Conservation (phyloP, 2,888 invertebrate species). For the Pediacus dermestoides region DNA sequence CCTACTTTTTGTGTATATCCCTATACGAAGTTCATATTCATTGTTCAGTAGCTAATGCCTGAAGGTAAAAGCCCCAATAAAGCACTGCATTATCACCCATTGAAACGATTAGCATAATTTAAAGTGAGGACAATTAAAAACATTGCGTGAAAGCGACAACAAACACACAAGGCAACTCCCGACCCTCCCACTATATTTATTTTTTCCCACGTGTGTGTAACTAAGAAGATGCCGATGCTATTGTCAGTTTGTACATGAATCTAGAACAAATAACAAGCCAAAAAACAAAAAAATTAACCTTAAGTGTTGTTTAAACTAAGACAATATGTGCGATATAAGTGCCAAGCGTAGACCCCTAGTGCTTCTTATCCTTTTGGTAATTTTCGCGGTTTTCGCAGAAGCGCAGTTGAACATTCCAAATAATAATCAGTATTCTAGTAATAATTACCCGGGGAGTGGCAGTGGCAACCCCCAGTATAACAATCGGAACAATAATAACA, state of each 20-base stretch:
- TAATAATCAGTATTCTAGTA: no score
- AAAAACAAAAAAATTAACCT: background rate
- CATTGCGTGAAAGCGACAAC: conserved; percentile 5
- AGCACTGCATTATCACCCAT: no score
- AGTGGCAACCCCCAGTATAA: conserved; percentile 15
- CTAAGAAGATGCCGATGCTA: conserved; percentile 36
- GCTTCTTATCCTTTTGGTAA: conserved; percentile 6
- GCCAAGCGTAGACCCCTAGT: conserved; percentile 31
- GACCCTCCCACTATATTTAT: conserved; percentile 36
- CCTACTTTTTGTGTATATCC: no score
- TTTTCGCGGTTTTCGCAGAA: background rate
- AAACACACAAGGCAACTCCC: conserved; percentile 40
- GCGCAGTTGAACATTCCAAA: conserved; percentile 6
- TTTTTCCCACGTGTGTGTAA: conserved; percentile 41
- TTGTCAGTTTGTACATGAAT: conserved; percentile 38
- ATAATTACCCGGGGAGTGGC: no score
- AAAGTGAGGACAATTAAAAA: conserved; percentile 3
- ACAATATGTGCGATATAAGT: conserved; percentile 43
- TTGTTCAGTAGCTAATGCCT: no score
- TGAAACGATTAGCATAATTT: no score
- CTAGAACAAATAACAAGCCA: conserved; percentile 4
- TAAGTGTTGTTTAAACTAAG: conserved; percentile 4
- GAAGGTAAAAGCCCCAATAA: no score
- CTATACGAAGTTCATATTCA: no score
- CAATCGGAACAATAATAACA: conserved; percentile 18